Percentiles rank a stretch among this genome's conserved stretches.
phyloP scores from a whole-genome alignment of 2,888 invertebrate genomes.

The Nemurella pictetii region DNA sequence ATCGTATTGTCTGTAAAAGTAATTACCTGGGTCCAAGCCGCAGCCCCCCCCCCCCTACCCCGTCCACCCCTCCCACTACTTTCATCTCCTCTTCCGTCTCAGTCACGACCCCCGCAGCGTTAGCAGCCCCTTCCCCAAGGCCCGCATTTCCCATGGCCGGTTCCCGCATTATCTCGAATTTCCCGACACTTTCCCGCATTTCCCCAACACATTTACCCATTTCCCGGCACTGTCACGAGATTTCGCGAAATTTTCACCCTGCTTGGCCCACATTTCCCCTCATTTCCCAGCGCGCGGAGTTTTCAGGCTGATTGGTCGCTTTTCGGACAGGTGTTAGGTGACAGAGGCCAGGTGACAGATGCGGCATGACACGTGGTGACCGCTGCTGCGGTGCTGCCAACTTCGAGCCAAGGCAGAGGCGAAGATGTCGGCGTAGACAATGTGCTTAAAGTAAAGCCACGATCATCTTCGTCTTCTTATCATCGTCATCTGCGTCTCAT shows the following conservation, averaged over 20 bases:
- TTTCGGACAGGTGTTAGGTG: too few species aligned
- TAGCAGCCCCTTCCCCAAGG: neutral
- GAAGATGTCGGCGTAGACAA: neutral
- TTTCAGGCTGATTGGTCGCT: too few species aligned
- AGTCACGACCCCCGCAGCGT: neutral
- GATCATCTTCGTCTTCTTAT: too few species aligned
- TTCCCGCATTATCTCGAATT: too few species aligned
- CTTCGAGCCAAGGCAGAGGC: neutral
- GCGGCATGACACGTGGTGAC: neutral
- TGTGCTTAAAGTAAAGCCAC: too few species aligned
- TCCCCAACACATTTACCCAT: neutral
- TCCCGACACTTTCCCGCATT: neutral
- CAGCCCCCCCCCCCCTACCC: neutral
- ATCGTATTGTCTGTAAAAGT: constrained; percentile 56
- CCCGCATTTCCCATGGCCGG: too few species aligned
- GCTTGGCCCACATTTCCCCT: too few species aligned
- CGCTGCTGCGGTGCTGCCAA: neutral
- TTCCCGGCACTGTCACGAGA: too few species aligned
- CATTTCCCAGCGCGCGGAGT: too few species aligned
- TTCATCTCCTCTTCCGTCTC: neutral
- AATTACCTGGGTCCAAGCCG: constrained; percentile 51
- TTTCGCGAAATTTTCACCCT: too few species aligned
- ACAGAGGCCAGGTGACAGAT: too few species aligned
- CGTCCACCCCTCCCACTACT: neutral
- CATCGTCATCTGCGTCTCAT: too few species aligned